These are phyloP conservation scores for Ceratothoa steindachneri DNA, from an alignment of 2,888 invertebrate species.

Conservation along the genomic window DNA sequence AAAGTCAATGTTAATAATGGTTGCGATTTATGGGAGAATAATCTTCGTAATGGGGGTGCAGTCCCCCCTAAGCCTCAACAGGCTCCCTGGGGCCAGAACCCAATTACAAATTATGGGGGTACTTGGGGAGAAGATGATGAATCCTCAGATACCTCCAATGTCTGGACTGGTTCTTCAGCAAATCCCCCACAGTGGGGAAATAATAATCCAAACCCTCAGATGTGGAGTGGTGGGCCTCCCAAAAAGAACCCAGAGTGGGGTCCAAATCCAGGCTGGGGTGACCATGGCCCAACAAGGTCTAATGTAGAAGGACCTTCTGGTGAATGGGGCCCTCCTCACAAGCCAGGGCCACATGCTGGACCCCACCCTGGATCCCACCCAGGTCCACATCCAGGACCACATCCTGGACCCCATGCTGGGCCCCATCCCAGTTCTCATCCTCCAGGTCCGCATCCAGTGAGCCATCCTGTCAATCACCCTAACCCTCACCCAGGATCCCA, in stretches of 20 bases:
- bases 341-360: conserved; percentile 24
- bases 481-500: conserved; percentile 32
- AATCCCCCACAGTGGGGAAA: conserved; percentile 41
- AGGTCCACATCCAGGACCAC: conserved; percentile 33
- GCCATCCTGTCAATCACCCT: conserved; percentile 18
- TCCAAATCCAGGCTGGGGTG: conserved; percentile 51
- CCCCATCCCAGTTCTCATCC: conserved; percentile 51
- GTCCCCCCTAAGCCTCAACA: conserved; percentile 70
- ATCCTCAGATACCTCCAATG: conserved; percentile 72
- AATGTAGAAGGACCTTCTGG: conserved; percentile 32
- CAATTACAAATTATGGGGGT: conserved; percentile 81
- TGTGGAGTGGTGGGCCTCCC: conserved; percentile 55
- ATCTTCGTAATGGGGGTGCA: conserved; percentile 77
- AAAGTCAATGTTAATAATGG: conserved; percentile 49
- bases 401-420: conserved; percentile 45
- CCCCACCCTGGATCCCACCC: conserved; percentile 19
- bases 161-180: conserved; percentile 74
- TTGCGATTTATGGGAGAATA: conserved; percentile 51
- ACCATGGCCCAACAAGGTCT: conserved; percentile 51
- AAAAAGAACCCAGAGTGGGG: conserved; percentile 58
- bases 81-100: conserved; percentile 89
- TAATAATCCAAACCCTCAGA: conserved; percentile 48
- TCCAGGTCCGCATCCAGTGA: conserved; percentile 42
- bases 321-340: conserved; percentile 52
- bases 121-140: conserved; percentile 95